Evolutionary conservation across 37 sponge, comb jelly and placozoan genomes (phyloP), one percentile per base, ranked within the genome.

Genomic region (Bolinopsis microptera): DNA sequence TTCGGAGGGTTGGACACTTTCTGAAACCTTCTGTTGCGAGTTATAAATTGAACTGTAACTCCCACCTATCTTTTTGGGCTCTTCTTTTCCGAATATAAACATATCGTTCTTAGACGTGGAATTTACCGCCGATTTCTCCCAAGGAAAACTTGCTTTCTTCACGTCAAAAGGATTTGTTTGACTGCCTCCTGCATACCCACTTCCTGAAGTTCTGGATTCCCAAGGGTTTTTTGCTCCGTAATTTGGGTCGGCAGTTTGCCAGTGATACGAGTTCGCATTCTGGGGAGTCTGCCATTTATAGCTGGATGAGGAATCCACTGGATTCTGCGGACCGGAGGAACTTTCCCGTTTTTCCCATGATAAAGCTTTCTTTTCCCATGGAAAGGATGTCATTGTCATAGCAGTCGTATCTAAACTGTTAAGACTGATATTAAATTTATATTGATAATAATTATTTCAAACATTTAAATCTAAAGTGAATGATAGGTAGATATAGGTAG

Each of bases 341-440:
- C 21, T 77, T 13, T 77, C 80, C 37, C 80, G 27, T 32, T 77
- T 13, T 33, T 77, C 80, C 80, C 80, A 77, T 18, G 80, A 36
- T 34, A 32, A 35, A 0, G 80, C 1, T 77, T 77, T 77, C 34
- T 77, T 77, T 32, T 77, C 80, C 80, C 80, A 77, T 34, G 80
- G 80, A 32, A 77, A 77, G 21, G 80, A 77, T 13, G 80, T 77
- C 80, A 77, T 77, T 22, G 27, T 35, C 80, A 35, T 77, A 48
- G 61, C 61, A 48, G 9, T 18, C 13, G 5, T 48, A 48, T 13
- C 61, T 48, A 48, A n/a, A n/a, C n/a, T n/a, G n/a, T n/a, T n/a
- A n/a, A n/a, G n/a, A n/a, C n/a, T n/a, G n/a, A n/a, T n/a, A n/a
- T n/a, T n/a, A n/a, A n/a, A n/a, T n/a, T n/a, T n/a, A n/a, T n/a